Conservation (phyloP, 92 coral and sea anemone species). For the Siderastrea siderea region DNA sequence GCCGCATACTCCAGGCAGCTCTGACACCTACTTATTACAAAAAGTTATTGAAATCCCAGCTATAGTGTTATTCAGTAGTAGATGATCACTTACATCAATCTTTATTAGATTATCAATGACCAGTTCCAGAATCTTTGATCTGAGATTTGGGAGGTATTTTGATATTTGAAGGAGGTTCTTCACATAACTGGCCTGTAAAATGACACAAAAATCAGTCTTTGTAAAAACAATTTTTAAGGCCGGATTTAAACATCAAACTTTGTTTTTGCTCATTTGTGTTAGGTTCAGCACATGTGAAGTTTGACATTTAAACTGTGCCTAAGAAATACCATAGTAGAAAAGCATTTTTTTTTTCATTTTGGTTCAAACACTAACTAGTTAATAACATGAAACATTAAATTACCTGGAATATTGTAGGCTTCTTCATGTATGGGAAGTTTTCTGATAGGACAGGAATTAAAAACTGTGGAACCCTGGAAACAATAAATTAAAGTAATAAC, state of each 20-base stretch:
- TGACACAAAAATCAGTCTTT: background rate
- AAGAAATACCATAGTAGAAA: too few species aligned
- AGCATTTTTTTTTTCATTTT: too few species aligned
- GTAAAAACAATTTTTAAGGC: background rate
- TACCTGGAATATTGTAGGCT: conserved; percentile 78
- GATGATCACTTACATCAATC: conserved; percentile 84
- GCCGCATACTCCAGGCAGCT: too few species aligned
- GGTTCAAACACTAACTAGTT: background rate
- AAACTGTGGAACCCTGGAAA: conserved; percentile 85
- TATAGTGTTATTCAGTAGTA: too few species aligned
- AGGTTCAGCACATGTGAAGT: too few species aligned
- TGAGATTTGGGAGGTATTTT: conserved; percentile 78
- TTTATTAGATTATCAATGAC: conserved; percentile 79
- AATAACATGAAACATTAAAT: background rate
- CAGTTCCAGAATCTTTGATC: conserved; percentile 81
- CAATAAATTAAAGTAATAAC: background rate
- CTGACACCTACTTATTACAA: too few species aligned
- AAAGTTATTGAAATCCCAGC: too few species aligned
- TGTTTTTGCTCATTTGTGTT: too few species aligned
- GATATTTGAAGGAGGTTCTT: conserved; percentile 82
- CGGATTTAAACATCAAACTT: background rate
- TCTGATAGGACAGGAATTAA: conserved; percentile 85
- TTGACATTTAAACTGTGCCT: too few species aligned
- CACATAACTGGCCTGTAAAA: conserved; percentile 85
- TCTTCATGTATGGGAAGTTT: conserved; percentile 88